Base-by-base conservation (phyloP, 2,113 vertebrate species). In the Cavia porcellus region DNA sequence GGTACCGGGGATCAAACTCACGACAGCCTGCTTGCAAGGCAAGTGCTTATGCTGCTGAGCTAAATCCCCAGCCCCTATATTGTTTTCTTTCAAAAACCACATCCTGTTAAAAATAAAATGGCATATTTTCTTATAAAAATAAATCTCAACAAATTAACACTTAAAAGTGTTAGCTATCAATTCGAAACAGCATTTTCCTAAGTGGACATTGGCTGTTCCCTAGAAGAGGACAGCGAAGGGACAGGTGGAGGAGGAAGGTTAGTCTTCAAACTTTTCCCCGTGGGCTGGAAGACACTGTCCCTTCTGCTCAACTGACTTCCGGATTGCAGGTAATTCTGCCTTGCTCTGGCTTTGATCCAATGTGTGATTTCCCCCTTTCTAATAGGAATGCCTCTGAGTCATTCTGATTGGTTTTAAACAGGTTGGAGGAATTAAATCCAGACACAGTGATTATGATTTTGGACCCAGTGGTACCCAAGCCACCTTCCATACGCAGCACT, bases 351-450 rank as follows among this genome's bases (percentile, higher is more conserved):
- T 82, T 38, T 15, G 35, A 55, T 17, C 5, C 50, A 72, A 1
- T 0, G 22, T 8, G 15, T 35, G 84, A 28, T 30, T 66, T 70
- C 87, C 38, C 42, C 7, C 13, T 89, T 91, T 42, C 45, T 45
- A 25, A 62, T 13, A 7, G 81, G 38, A 45, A 66, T 75, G 19
- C 24, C 38, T 50, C 57, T 15, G 59, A 25, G 15, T 50, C 74
- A 38, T 12, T 66, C 35, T 11, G 61, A 90, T 35, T 81, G 89
- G 57, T 86, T 92, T 95, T 35, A 70, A 94, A 81, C 75, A 84
- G 52, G 75, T 42, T 32, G 50, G 42, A 97, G 68, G 72, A 89
- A 89, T 95, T 68, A 52, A 92, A 84, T 15, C 59, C 85, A 90
- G 38, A 70, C 74, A 57, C 14, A 47, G 1, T 12, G n/a, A 86